Evolutionary conservation across 2,888 invertebrate genomes (phyloP), one percentile per base, ranked within the genome.

Genomic region (Acrobasis repandana): DNA sequence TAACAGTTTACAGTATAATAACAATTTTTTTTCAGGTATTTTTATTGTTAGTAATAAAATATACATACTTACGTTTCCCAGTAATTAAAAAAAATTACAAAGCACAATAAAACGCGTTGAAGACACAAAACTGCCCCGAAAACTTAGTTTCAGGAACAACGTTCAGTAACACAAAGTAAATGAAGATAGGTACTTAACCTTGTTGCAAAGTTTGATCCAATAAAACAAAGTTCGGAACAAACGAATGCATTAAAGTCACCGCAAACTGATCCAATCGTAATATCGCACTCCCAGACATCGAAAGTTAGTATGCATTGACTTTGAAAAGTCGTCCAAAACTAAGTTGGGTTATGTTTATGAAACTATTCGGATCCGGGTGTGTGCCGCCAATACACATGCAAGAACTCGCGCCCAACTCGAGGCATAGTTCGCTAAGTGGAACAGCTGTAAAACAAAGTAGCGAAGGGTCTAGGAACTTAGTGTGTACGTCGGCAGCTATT

Each of bases 291-390:
- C 83, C 86, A 90, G 88, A 90, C 91, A 89, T 89, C 88, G 87
- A 88, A 91, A 92, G 91, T 92, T 91, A 90, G 90, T 89, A 92
- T 92, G 91, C 91, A 90, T 92, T 92, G 91, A 92, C 91, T 92
- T 92, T 92, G 91, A 91, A 92, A 91, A 91, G 91, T 92, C 85
- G 91, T 90, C 91, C 90, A 88, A 90, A 92, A 92, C 91, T 91
- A 88, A 91, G 90, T 92, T 90, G 84, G 88, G 91, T 90, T 91
- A 91, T 92, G 91, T 92, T 91, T 92, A 92, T 92, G 91, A 89
- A 92, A 92, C 91, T 92, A 92, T 92, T 91, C 89, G 84, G 90
- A 83, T 88, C 86, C 87, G 86, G 83, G 88, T 85, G 88, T 89
- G 89, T 88, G 89, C 88, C 85, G 83, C 86, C 90, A 85, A 90